Base-by-base conservation (phyloP, 2,113 vertebrate species). In the Oncorhynchus kisutch region DNA sequence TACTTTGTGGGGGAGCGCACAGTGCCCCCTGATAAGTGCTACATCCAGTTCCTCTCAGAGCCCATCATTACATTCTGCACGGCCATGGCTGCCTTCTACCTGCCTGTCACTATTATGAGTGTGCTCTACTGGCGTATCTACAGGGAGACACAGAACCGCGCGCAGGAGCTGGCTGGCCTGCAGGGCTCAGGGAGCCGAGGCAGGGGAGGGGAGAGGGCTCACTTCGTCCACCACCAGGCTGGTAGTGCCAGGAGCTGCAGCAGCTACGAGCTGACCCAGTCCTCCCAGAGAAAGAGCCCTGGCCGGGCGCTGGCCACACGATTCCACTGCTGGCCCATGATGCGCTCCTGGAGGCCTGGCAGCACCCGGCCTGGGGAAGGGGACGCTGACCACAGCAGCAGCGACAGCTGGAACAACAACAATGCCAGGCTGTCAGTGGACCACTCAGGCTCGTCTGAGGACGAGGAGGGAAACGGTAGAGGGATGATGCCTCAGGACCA, bases 121-220 rank as follows among this genome's bases (percentile, higher is more conserved):
- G 94, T 98, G 81, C 94, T 99, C 29, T 99, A 99, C 62, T 99
- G 97, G 97, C 95, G 95, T 74, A 99, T 99, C 89, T 99, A 99
- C 88, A 95, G 94, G 88, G 97, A 99, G 88, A 99, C 97, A 0
- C 95, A 99, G 86, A 98, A 99, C 72, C 96, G 97, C 51, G 96
- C 97, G 71, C 95, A 95, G 89, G 97, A 99, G 86, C 88, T 99
- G 65, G 96, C 95, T 9, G 96, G 94, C n/a, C 89, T 99, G 0
- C 97, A 98, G 83, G 97, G 96, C 74, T 97, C 96, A 0, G 94
- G 93, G 76, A 92, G 86, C 0, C 84, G 82, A 48, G 86, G 88
- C 29, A 82, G 76, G 11, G 67, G 24, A 1, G 87, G 64, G 0
- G 94, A 92, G 71, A 91, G 82, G 24, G 91, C 91, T 0, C 94